phyloP scores from a whole-genome alignment of 1,140 invertebrate genomes.

The Drepana arcuata region DNA sequence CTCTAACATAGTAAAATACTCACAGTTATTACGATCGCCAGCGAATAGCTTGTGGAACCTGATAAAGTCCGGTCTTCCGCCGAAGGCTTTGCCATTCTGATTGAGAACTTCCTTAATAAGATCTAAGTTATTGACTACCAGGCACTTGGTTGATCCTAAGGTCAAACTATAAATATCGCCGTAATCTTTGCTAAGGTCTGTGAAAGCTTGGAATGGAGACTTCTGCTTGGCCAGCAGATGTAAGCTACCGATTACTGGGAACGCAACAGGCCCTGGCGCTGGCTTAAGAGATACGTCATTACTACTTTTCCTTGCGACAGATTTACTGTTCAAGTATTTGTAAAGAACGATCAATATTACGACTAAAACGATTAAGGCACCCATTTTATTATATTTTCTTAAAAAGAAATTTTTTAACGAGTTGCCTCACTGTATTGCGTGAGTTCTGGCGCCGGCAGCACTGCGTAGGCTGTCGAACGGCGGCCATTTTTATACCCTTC shows the following conservation, averaged over 20 bases:
- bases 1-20: too few species aligned
- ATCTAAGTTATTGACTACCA: conserved; percentile 84
- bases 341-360: too few species aligned
- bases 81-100: conserved; percentile 84
- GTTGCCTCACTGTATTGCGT: too few species aligned
- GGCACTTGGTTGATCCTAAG: conserved; percentile 79
- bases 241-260: conserved; percentile 82
- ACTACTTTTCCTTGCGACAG: too few species aligned
- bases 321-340: too few species aligned
- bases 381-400: too few species aligned
- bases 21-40: conserved; percentile 61
- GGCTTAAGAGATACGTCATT: too few species aligned
- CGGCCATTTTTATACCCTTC: too few species aligned
- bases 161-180: conserved; percentile 84
- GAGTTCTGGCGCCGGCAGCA: too few species aligned
- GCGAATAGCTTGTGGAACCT: conserved; percentile 68
- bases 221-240: conserved; percentile 77
- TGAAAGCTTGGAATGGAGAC: conserved; percentile 83
- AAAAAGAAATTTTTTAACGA: too few species aligned
- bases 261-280: conserved; percentile 77
- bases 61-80: conserved; percentile 85
- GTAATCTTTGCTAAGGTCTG: conserved; percentile 77
- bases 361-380: too few species aligned
- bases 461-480: too few species aligned
- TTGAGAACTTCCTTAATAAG: conserved; percentile 86